Evolutionary conservation across 2,797 vertebrate species (phyloP).

Genomic region (Myotis planiceps): DNA sequence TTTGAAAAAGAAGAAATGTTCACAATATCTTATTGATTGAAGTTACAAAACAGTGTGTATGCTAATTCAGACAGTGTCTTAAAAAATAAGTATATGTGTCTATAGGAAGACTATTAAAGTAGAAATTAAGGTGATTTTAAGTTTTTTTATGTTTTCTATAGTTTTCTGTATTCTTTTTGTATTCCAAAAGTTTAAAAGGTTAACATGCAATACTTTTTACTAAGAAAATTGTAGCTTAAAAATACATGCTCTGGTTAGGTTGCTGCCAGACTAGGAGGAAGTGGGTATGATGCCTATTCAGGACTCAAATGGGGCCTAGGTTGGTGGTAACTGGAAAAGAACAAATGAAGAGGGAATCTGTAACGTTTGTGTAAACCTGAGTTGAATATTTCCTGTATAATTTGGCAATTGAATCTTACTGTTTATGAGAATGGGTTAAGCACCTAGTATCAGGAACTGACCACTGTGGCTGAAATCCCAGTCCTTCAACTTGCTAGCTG

Average conservation of each 20-base stretch:
- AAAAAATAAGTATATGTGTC: not conserved
- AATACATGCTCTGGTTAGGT: not conserved
- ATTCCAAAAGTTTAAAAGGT: constrained; percentile 2
- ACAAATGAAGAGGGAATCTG: not conserved
- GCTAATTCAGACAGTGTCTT: not conserved
- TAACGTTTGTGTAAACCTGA: not conserved
- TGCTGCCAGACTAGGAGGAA: not conserved
- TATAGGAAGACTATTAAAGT: not conserved
- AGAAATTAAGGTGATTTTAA: not conserved
- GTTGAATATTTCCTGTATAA: not conserved
- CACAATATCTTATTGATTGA: not conserved
- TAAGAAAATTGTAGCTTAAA: not conserved
- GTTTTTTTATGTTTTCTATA: not conserved
- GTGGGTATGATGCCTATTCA: not conserved
- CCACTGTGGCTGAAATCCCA: not conserved
- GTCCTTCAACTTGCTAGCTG: not conserved
- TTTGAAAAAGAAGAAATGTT: not conserved
- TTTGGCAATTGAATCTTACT: not conserved
- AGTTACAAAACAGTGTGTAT: not conserved
- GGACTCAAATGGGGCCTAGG: not conserved
- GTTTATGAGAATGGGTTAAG: not conserved
- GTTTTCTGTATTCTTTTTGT: not conserved
- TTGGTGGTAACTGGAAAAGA: not conserved
- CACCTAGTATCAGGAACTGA: not conserved
- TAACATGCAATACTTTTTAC: not conserved